phyloP scores from a whole-genome alignment of 1,140 invertebrate species.

The Drosophila takahashii region DNA sequence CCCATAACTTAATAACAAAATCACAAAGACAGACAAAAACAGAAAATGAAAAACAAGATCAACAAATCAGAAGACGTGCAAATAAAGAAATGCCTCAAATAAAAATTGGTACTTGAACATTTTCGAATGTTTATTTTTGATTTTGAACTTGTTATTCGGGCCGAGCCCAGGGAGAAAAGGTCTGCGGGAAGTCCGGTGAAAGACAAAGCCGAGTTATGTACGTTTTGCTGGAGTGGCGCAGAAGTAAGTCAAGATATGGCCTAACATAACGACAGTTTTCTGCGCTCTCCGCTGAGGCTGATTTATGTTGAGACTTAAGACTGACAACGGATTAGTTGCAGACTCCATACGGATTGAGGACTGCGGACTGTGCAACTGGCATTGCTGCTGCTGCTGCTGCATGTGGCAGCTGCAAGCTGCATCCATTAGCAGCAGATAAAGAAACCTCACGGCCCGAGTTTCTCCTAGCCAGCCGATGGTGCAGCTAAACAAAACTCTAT shows the following conservation, averaged over 20 bases:
- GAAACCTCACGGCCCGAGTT: constrained; percentile 50
- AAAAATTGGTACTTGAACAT: constrained; percentile 73
- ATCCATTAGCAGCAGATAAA: constrained; percentile 73
- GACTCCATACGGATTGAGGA: constrained; percentile 49
- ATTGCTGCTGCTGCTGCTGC: constrained; percentile 25
- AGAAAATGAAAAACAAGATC: constrained; percentile 27
- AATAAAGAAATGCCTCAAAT: constrained; percentile 36
- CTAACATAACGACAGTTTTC: constrained; percentile 41
- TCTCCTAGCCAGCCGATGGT: constrained; percentile 10
- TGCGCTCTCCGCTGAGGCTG: constrained; percentile 52
- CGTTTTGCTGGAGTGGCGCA: constrained; percentile 17
- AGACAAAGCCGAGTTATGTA: constrained; percentile 25
- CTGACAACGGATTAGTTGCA: constrained; percentile 75
- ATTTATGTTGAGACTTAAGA: constrained; percentile 73
- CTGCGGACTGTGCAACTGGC: constrained; percentile 18
- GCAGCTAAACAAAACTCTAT: constrained; percentile 23
- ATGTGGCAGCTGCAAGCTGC: constrained; percentile 63
- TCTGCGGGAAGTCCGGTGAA: neutral
- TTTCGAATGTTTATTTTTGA: constrained; percentile 63
- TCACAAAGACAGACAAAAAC: constrained; percentile 18
- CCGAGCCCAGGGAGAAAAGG: constrained; percentile 13
- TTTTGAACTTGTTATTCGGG: constrained; percentile 62
- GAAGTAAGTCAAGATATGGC: constrained; percentile 47
- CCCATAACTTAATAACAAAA: constrained; percentile 59
- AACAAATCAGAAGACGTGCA: constrained; percentile 30